Base-by-base conservation (phyloP, 2,797 vertebrate species). In the Hozukius guyotensis region DNA sequence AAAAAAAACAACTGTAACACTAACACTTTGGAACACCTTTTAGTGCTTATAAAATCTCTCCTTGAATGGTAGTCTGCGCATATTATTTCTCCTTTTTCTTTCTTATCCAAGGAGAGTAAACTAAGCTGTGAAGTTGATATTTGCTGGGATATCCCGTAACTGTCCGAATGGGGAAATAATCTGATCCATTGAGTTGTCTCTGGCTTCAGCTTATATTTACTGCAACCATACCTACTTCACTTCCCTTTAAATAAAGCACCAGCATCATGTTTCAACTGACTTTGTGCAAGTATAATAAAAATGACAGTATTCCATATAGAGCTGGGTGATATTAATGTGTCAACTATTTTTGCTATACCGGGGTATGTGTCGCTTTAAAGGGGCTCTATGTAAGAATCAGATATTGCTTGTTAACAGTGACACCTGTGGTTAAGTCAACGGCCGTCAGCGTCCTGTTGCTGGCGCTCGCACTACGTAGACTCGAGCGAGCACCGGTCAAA, bases 241-340 rank as follows among this genome's bases (percentile, higher is more conserved):
- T 79, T 91, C 92, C 93, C 94, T 95, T 95, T 93, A 94, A 95
- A 94, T 94, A 95, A 95, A 95, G 92, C 95, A 95, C 94, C 95
- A 95, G 93, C 94, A 94, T 93, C 92, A 87, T 81, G 88, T 92
- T 92, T 91, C 83, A 90, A 81, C 82, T 42, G 61, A 74, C 65
- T 85, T 62, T 81, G 80, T 85, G 64, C 61, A 69, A 71, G 24
- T 76, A 56, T 78, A 62, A 81, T 84, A 72, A 46, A 67, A 81
- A 64, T 36, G 14, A 63, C 2, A 62, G 5, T 18, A 29, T 36
- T 80, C 3, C 52, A 55, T 13, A 25, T 27, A n/a, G 12, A 32
- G 27, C 22, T 56, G 60, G 38, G 13, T 3, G 4, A 31, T 42
- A 9, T 36, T 42, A 22, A 67, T 64, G 16, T 77, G 12, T 38